Evolutionary conservation across 2,888 invertebrate genomes (phyloP), one percentile per base, ranked within the genome.

Genomic region (Eupithecia subumbrata): DNA sequence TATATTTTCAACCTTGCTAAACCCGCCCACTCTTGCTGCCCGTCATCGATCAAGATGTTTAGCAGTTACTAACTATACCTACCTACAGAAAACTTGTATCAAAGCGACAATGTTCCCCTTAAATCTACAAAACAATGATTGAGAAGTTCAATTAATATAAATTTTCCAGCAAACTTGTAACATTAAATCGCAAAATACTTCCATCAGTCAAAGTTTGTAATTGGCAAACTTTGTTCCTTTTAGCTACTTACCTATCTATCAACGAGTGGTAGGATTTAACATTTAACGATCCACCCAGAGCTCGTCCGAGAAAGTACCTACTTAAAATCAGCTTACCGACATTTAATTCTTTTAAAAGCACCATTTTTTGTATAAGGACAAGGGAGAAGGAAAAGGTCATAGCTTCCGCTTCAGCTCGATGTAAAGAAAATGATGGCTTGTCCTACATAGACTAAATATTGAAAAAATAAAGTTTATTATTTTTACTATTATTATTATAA

Each of bases 191-290:
- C 37, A 40, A 67, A 37, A 60, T 60, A 67, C 66, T 34, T 67
- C 66, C 66, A 67, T 67, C 66, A 67, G 66, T 67, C 66, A 67
- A 67, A 67, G 40, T 67, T 67, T 67, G 37, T 67, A 67, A 67
- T 67, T 67, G 66, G 40, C n/a, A 40, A 67, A 67, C 66, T 67
- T 67, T 67, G n/a, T 34, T 67, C n/a, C 66, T 12, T n/a, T 56
- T 37, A n/a, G 34, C 34, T 66, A 34, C 34, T 67, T 67, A 37
- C 37, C n/a, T 37, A 67, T 37, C 40, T 37, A 67, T 67, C n/a
- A 60, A 25, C 60, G 60, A 56, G 11, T 22, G 56, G 22, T 52
- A 22, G 22, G 56, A 56, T 56, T 56, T 22, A 56, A 56, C 56
- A 22, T 56, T 56, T 56, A 12, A 48, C 48, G 48, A 48, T n/a